phyloP scores from a whole-genome alignment of 2,113 vertebrate species.

The Sapajus apella region DNA sequence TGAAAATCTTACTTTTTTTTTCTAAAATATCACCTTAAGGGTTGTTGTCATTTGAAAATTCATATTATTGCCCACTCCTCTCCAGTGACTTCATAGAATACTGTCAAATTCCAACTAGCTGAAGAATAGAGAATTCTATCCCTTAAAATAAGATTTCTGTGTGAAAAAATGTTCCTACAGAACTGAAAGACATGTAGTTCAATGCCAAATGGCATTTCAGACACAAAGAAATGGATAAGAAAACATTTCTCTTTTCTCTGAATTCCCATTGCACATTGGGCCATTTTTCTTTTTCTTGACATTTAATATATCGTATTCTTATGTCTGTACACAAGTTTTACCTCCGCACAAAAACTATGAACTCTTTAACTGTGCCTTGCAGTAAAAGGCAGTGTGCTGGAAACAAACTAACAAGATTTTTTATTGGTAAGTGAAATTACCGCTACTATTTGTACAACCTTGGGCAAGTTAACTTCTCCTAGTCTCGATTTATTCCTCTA shows the following conservation, averaged over 20 bases:
- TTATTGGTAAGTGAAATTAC: neutral
- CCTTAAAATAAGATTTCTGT: neutral
- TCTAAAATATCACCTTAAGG: neutral
- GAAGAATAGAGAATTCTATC: neutral
- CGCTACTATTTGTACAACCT: neutral
- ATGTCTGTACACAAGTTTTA: neutral
- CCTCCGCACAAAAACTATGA: neutral
- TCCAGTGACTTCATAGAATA: neutral
- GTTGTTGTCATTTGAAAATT: neutral
- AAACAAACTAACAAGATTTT: neutral
- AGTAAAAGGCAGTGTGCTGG: neutral
- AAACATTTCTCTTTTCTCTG: conserved; percentile 1
- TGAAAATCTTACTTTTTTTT: neutral
- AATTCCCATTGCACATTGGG: neutral
- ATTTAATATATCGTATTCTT: neutral
- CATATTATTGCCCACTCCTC: neutral
- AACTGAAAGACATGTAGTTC: neutral
- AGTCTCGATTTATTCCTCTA: neutral
- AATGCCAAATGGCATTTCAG: conserved; percentile 22
- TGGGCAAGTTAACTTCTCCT: neutral
- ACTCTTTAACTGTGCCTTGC: neutral
- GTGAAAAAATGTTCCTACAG: neutral
- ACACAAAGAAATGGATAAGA: neutral
- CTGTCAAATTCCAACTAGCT: neutral
- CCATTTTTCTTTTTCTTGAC: conserved; percentile 31